These are phyloP conservation scores for Priocnemis perturbator DNA, from an alignment of 2,888 invertebrate species.

Conservation along the genomic window DNA sequence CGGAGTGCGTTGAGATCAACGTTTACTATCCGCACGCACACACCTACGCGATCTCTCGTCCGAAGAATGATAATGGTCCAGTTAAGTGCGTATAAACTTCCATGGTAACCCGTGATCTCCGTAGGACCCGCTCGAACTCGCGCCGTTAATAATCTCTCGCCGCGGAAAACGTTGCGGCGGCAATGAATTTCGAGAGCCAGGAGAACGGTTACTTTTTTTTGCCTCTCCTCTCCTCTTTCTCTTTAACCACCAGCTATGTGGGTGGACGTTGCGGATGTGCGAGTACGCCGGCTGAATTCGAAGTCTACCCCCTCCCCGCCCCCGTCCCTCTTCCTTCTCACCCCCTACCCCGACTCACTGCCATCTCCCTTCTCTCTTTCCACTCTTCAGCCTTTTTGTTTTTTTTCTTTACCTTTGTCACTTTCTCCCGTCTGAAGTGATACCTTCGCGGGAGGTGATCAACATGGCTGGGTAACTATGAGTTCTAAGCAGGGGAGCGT, in stretches of 20 bases:
- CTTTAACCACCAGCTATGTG: slow-evolving; percentile 26
- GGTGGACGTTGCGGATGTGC: slow-evolving; percentile 41
- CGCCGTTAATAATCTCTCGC: slow-evolving; percentile 42
- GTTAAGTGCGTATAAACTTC: slow-evolving; percentile 50
- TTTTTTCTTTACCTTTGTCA: too few species aligned
- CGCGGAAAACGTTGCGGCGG: slow-evolving; percentile 35
- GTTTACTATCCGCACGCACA: slow-evolving; percentile 34
- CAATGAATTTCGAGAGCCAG: slow-evolving; percentile 42
- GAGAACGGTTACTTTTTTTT: slow-evolving; percentile 1
- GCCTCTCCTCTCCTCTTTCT: slow-evolving; percentile 11
- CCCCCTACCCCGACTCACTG: too few species aligned
- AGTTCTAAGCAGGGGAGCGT: too few species aligned
- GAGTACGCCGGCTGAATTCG: slow-evolving; percentile 39
- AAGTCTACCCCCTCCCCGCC: slow-evolving; percentile 21
- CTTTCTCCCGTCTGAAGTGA: too few species aligned
- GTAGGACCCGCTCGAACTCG: slow-evolving; percentile 37
- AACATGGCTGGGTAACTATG: too few species aligned
- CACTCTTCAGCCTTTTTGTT: too few species aligned
- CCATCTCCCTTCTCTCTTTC: too few species aligned
- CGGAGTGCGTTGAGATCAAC: slow-evolving; percentile 24
- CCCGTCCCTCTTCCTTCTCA: not conserved
- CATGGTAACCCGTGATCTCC: slow-evolving; percentile 38
- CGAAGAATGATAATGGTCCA: slow-evolving; percentile 44
- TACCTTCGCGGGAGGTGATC: too few species aligned
- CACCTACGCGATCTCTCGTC: slow-evolving; percentile 45